A percentile compares a stretch with the other conserved stretches of the same genome.
These are phyloP conservation scores for Trichomalopsis sarcophagae DNA, from an alignment of 1,140 invertebrate species.

Conservation along the genomic window DNA sequence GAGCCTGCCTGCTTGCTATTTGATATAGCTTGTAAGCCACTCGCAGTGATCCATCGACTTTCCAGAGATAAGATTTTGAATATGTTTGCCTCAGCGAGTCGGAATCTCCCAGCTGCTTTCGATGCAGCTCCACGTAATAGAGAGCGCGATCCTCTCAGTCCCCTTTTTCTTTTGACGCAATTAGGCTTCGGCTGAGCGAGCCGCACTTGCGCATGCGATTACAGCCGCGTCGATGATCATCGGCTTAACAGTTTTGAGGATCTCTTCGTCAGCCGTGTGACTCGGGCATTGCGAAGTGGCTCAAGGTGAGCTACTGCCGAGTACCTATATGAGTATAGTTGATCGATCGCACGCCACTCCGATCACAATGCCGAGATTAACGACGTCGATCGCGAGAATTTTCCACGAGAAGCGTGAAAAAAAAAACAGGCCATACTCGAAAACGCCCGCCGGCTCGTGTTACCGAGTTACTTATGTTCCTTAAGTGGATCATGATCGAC, in stretches of 20 bases:
- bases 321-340: neutral
- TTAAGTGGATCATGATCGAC: neutral
- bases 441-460: neutral
- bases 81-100: neutral
- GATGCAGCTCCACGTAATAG: no score
- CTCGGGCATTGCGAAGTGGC: neutral
- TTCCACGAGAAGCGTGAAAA: no score
- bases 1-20: neutral
- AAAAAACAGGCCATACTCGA: neutral
- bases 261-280: no score
- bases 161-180: no score
- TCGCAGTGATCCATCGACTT: neutral
- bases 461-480: neutral
- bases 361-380: neutral
- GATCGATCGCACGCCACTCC: neutral
- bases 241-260: no score
- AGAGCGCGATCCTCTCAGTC: no score
- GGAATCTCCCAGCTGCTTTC: neutral
- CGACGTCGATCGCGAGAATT: neutral
- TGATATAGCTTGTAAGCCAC: slow-evolving; percentile 23
- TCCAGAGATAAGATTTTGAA: slow-evolving; percentile 31
- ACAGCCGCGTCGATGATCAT: no score
- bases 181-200: no score
- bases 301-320: neutral
- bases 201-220: no score